Evolutionary conservation across 2,113 vertebrate species (phyloP).

Genomic region (Zosterops pallidus): DNA sequence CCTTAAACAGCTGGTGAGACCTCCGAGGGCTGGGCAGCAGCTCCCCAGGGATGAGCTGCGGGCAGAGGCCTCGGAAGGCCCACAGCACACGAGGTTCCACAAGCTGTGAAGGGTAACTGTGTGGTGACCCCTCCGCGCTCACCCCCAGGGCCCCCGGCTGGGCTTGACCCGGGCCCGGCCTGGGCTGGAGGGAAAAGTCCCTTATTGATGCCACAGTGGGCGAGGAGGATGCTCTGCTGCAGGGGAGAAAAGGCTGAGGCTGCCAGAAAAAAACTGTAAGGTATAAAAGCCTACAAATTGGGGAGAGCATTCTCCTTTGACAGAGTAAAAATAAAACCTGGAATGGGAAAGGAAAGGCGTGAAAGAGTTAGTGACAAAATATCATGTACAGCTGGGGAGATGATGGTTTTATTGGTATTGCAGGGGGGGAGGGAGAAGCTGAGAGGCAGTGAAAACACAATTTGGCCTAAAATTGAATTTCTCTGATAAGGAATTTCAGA

Average conservation of each 20-base stretch:
- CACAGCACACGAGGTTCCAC: accelerated
- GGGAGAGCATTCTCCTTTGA: conserved; percentile 34
- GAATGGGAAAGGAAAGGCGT: conserved; percentile 49
- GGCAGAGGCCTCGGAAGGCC: not conserved
- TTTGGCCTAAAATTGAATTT: conserved; percentile 82
- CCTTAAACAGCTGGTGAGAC: accelerated
- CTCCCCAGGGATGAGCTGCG: not conserved
- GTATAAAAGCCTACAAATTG: conserved; percentile 1
- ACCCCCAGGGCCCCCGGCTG: not conserved
- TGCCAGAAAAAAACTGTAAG: not conserved
- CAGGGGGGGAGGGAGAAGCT: conserved; percentile 62
- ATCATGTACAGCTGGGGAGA: conserved; percentile 57
- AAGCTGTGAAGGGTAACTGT: accelerated
- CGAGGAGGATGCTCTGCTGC: not conserved
- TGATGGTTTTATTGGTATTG: conserved; percentile 78
- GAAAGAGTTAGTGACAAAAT: conserved; percentile 73
- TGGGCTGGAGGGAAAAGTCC: not conserved
- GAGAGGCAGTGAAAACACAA: conserved; percentile 79
- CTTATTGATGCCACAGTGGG: not conserved
- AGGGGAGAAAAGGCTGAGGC: not conserved
- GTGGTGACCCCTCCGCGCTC: accelerated
- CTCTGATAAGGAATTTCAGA: conserved; percentile 82
- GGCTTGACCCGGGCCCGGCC: accelerated
- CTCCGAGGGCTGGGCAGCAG: accelerated
- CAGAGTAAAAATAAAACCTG: conserved; percentile 63